These are phyloP conservation scores for Heterodera schachtii DNA, from an alignment of 1,140 invertebrate genomes.

Conservation along the genomic window DNA sequence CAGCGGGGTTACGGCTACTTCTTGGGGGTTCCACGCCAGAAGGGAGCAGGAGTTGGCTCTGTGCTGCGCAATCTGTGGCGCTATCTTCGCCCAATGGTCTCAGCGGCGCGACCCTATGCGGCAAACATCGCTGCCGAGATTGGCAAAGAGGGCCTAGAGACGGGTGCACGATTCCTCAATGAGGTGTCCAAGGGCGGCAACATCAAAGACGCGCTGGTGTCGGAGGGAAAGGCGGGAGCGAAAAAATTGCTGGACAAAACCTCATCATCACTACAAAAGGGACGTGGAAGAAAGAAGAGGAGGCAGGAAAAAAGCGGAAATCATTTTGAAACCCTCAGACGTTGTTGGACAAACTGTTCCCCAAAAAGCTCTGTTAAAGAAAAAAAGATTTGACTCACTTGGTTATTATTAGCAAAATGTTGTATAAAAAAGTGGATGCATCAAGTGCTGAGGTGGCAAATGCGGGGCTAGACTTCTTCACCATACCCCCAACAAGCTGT, in stretches of 20 bases:
- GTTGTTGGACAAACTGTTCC: neutral
- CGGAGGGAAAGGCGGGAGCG: neutral
- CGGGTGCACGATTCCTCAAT: neutral
- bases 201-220: neutral
- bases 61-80: slow-evolving; percentile 18
- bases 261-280: neutral
- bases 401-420: slow-evolving; percentile 2
- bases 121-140: neutral
- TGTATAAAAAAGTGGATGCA: slow-evolving; percentile 13
- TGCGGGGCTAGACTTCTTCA: neutral
- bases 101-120: neutral
- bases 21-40: neutral
- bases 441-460: slow-evolving; percentile 3
- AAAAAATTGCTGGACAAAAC: slow-evolving; percentile 6
- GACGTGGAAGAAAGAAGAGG: neutral
- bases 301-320: neutral
- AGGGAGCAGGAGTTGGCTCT: slow-evolving; percentile 9
- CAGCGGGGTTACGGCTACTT: slow-evolving; percentile 22
- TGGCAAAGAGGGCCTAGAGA: neutral
- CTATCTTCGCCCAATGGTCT: slow-evolving; percentile 1
- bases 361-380: neutral
- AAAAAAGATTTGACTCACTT: neutral
- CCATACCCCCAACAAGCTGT: neutral
- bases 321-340: neutral
- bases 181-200: neutral